Base-by-base conservation (phyloP, 92 coral and sea anemone species). In the Epizoanthus rinbou region DNA sequence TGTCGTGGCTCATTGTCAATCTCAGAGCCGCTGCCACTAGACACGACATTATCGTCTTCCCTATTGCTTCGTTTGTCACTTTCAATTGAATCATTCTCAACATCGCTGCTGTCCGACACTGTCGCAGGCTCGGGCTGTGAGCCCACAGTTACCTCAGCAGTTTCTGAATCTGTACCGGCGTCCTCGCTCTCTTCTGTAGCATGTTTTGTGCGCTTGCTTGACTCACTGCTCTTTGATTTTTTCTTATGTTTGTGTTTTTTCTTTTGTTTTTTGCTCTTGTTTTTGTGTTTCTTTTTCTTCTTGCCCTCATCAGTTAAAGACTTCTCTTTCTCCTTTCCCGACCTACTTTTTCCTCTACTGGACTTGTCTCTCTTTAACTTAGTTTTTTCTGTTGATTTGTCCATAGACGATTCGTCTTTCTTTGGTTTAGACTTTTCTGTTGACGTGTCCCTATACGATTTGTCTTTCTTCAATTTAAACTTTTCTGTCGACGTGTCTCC, bases 241-340 rank as follows among this genome's bases (percentile, higher is more conserved):
- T 78, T 78, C 58, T 63, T 78, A 23, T 78, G 82, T 62, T 62
- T 78, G 17, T 78, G 82, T 14, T 78, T 78, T 39, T 76, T 76
- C 69, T 62, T 78, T 28, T 60, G 82, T 41, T 78, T 78, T 78
- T 62, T 78, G 14, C 39, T 62, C 25, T 62, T 78, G 58, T 11
- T 39, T 78, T 62, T 78, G 22, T 78, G 82, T 63, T 78, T 74
- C 65, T 56, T 78, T 63, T 78, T 78, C 57, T 59, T 78, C 24
- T 78, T 78, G 28, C 69, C 66, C 4, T 78, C 82, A 43, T 78
- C 82, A 63, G 82, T 59, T 60, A 90, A 85, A 3, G 81, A 80
- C 22, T 52, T 84, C 70, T 75, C 84, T 53, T 69, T 52, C 25
- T 43, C 87, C 70, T 66, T 66, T 14, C 58, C 66, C 5, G 82